Evolutionary conservation across 2,797 vertebrate species (phyloP), one percentile per base, ranked within the genome.

Genomic region (Phyllotis vaccarum): DNA sequence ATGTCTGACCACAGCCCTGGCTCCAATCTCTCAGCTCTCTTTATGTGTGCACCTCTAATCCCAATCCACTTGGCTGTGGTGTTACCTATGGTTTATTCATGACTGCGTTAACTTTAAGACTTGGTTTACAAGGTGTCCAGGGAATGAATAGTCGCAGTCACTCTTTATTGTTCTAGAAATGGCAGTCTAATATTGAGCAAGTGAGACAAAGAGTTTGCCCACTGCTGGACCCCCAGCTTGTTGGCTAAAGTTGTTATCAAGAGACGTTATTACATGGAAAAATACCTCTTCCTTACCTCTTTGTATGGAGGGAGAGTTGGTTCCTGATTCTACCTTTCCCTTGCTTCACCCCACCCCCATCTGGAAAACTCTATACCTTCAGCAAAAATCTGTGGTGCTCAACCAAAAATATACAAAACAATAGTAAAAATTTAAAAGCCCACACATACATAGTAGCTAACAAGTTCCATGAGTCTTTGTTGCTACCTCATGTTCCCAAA

Each of bases 61-160:
- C 49, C 16, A 54, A n/a, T 40, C 70, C 90, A 75, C 21, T 34
- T 6, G 78, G 19, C 37, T 62, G 31, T 56, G 75, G 40, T 43
- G 31, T 86, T 19, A 85, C 60, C 29, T 86, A 79, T 49, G 37
- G 29, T 58, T n/a, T 83, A 86, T 13, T 49, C 22, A 31, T 37
- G 54, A 86, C 24, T 83, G 80, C 29, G 11, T 78, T 76, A 52
- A 87, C 80, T 68, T 62, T 91, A 82, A 31, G 68, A 92, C 27
- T 90, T 88, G 60, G 52, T 24, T 95, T 90, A 79, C 91, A 92
- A 78, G 2, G 21, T 64, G 13, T 78, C 60, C 56, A 60, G 31
- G 46, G 14, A 83, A 82, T 89, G n/a, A 86, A 22, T 52, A 62
- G 56, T 75, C 49, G 68, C 52, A 22, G 12, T 79, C 76, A 62